Evolutionary conservation across 2,888 invertebrate genomes (phyloP), one percentile per base, ranked within the genome.

Genomic region (Unio delphinus): DNA sequence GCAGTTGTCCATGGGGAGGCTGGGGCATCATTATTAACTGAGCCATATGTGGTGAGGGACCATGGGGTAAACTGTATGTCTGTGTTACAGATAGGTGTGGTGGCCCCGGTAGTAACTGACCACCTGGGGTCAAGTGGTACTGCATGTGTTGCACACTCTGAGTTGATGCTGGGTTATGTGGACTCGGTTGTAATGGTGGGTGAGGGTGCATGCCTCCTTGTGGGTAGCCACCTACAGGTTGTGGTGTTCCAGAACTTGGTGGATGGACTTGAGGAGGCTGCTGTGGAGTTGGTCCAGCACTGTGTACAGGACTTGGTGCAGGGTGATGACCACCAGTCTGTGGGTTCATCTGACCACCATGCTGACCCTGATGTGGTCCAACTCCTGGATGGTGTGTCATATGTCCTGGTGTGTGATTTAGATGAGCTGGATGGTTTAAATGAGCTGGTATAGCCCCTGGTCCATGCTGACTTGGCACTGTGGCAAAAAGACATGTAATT

Each of bases 161-260:
- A 56, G 78, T 78, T 23, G 83, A 83, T 45, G 84, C 79, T 30
- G 80, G 83, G 63, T 82, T 84, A 64, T 83, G 84, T 20, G 84
- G 83, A 68, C 83, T 82, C 8, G 81, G 78, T 64, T 83, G 82
- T 67, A 83, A 69, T 23, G 81, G 83, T 23, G 83, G 84, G 63
- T 83, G 82, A 55, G 68, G 67, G 57, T 75, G 77, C 26, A 73
- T 61, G 45, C 73, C 67, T 58, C 75, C 75, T 65, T 78, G 78
- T 67, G 72, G 72, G 67, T 75, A 80, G 59, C 72, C 69, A 23
- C 64, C 76, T 59, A 72, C 75, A 54, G 73, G 82, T 67, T 82
- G 82, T 30, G 83, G 83, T 15, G 83, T 82, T 60, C 81, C 81
- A 4, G 82, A 82, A 45, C 77, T 77, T 26, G 82, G 81, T 8